Evolutionary conservation across 2,113 vertebrate genomes (phyloP).

Genomic region (Perca fluviatilis): DNA sequence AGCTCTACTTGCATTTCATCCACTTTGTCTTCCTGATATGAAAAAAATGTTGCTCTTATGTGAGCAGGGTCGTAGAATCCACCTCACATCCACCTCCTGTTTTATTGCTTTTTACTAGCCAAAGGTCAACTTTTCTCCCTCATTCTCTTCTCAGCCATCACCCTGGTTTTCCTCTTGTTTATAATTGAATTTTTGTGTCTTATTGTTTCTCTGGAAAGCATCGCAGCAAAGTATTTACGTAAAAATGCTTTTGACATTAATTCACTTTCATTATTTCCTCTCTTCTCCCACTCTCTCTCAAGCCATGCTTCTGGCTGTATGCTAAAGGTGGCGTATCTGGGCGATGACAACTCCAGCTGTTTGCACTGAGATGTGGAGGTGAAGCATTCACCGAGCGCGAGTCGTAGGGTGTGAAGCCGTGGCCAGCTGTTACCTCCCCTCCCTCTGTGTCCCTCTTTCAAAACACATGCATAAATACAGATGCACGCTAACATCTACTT

Average conservation of each 20-base stretch:
- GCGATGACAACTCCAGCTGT: conserved; percentile 67
- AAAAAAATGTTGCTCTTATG: background rate
- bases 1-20: background rate
- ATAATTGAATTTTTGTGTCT: background rate
- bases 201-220: background rate
- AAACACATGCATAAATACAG: conserved; percentile 49
- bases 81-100: background rate
- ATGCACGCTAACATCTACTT: conserved; percentile 19
- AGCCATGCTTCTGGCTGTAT: background rate
- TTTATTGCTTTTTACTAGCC: background rate
- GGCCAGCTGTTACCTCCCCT: conserved; percentile 62
- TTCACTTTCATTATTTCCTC: background rate
- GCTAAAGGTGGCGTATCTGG: conserved; percentile 25
- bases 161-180: background rate
- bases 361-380: conserved; percentile 32
- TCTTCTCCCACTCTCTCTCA: background rate
- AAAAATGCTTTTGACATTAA: conserved; percentile 31
- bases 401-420: conserved; percentile 20
- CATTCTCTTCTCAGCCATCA: background rate
- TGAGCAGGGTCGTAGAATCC: too few species aligned
- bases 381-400: background rate
- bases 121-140: background rate
- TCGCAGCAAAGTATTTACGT: background rate
- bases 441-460: conserved; percentile 10
- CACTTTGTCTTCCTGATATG: background rate